phyloP scores from a whole-genome alignment of 2,797 vertebrate species.

The Erpetoichthys calabaricus region DNA sequence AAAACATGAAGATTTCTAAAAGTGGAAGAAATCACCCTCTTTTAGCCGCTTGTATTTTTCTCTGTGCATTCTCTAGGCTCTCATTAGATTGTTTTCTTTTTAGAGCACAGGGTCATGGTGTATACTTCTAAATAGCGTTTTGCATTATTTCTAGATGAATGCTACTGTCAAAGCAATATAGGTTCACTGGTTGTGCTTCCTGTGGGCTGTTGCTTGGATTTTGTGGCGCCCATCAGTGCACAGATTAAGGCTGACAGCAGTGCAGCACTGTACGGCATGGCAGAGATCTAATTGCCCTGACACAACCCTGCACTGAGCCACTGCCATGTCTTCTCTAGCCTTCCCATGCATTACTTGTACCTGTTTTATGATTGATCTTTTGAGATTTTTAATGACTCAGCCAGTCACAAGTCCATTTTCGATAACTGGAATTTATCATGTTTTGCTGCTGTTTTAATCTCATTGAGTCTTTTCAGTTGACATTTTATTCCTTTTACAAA shows the following conservation, averaged over 20 bases:
- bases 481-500: conserved; percentile 2
- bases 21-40: conserved; percentile 16
- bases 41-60: conserved; percentile 20
- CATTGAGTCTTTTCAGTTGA: conserved; percentile 8
- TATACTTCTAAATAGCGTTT: conserved; percentile 81
- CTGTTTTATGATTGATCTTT: conserved; percentile 32
- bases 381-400: conserved; percentile 9
- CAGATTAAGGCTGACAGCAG: conserved; percentile 78
- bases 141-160: conserved; percentile 94
- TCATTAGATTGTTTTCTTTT: conserved; percentile 64
- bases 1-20: conserved; percentile 77
- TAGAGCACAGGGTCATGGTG: conserved; percentile 60
- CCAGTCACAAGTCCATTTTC: background rate
- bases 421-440: background rate
- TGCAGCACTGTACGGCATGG: conserved; percentile 48
- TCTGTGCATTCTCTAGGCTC: conserved; percentile 34
- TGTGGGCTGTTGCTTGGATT: conserved; percentile 61
- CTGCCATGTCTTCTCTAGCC: conserved; percentile 45
- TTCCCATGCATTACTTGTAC: conserved; percentile 28
- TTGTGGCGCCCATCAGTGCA: conserved; percentile 52
- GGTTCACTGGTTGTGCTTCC: conserved; percentile 71
- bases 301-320: conserved; percentile 58
- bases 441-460: conserved; percentile 8
- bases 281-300: conserved; percentile 75
- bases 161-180: conserved; percentile 96